These are phyloP conservation scores for Melitaea athalia DNA, from an alignment of 2,888 invertebrate genomes.

Conservation along the genomic window DNA sequence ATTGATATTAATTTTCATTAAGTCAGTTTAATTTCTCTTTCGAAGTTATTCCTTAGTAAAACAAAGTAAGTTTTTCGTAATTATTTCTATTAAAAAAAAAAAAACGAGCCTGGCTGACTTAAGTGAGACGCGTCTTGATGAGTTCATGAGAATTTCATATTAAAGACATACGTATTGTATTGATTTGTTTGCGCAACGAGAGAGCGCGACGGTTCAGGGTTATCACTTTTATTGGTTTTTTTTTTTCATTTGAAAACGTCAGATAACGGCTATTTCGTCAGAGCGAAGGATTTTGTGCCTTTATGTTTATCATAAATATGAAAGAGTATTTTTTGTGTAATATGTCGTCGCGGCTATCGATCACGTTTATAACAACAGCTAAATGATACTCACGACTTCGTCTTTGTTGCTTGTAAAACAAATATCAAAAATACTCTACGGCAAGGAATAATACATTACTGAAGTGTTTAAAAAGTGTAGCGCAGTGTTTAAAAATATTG, in stretches of 20 bases:
- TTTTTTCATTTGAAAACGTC: neutral
- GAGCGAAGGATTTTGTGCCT: neutral
- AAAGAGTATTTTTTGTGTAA: neutral
- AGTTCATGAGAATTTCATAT: slow-evolving; percentile 1
- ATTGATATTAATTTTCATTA: too few species aligned
- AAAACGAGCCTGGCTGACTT: neutral
- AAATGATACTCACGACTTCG: too few species aligned
- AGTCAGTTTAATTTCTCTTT: too few species aligned
- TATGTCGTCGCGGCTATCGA: neutral
- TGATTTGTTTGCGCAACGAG: slow-evolving; percentile 5
- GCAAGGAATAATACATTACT: too few species aligned
- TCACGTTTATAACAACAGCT: neutral
- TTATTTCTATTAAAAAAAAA: too few species aligned
- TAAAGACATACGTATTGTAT: slow-evolving; percentile 2
- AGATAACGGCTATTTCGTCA: neutral
- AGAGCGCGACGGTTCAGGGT: neutral
- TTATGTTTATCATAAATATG: neutral
- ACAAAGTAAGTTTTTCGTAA: too few species aligned
- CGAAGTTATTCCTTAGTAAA: too few species aligned
- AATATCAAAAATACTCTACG: too few species aligned
- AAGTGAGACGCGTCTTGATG: neutral
- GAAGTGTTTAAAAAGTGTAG: too few species aligned
- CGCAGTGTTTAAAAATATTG: too few species aligned
- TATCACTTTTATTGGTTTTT: neutral
- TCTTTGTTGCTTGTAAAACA: too few species aligned